phyloP scores from a whole-genome alignment of 2,888 invertebrate genomes.

The Euzophera pinguis region DNA sequence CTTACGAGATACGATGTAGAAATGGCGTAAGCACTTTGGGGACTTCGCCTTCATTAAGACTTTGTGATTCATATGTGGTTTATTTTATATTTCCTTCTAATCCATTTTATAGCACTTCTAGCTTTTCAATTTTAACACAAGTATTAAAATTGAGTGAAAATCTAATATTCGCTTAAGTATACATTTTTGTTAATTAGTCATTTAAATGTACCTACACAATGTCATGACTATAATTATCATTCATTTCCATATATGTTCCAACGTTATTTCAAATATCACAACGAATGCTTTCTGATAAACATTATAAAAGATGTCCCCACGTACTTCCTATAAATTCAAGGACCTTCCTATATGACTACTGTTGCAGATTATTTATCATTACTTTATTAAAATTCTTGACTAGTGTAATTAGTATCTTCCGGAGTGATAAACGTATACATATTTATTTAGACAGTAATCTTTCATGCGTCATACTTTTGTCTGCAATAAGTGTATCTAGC shows the following conservation, averaged over 20 bases:
- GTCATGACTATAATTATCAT: background rate
- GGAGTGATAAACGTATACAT: slow-evolving; percentile 1
- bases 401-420: slow-evolving; percentile 1
- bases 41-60: too few relatives aligned
- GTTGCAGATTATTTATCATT: slow-evolving; percentile 1
- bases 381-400: background rate
- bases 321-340: slow-evolving; percentile 32
- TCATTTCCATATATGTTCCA: background rate
- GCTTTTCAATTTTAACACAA: too few relatives aligned
- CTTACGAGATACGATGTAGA: background rate
- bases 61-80: too few relatives aligned
- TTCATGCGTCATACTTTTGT: background rate
- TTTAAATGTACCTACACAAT: background rate
- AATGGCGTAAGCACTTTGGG: too few relatives aligned
- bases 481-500: background rate
- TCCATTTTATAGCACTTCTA: too few relatives aligned
- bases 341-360: slow-evolving; percentile 28
- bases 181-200: too few relatives aligned
- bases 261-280: background rate
- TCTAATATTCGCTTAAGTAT: too few relatives aligned
- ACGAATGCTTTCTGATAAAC: background rate
- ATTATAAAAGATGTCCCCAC: slow-evolving; percentile 16
- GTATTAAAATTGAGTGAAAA: too few relatives aligned
- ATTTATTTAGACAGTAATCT: background rate
- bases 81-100: too few relatives aligned